phyloP scores from a whole-genome alignment of 2,113 vertebrate species.

The Argyrosomus japonicus region DNA sequence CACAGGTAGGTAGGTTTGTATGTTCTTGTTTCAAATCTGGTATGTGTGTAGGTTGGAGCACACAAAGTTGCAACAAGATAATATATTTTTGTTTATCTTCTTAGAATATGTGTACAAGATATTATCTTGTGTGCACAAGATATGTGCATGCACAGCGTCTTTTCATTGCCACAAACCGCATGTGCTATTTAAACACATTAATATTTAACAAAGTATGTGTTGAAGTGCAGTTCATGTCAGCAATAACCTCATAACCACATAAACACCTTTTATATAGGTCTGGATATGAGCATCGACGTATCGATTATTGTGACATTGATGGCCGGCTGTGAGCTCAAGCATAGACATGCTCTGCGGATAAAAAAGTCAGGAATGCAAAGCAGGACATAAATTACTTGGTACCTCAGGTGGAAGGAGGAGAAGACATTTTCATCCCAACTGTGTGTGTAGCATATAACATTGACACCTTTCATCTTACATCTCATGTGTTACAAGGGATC shows the following conservation, averaged over 20 bases:
- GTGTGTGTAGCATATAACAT: neutral
- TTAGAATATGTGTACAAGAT: neutral
- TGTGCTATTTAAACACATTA: neutral
- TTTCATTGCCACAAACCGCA: neutral
- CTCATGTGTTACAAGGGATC: conserved; percentile 8
- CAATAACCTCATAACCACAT: neutral
- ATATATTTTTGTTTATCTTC: neutral
- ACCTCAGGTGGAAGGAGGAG: conserved; percentile 12
- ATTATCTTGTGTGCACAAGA: too few relatives aligned
- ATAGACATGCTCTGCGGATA: neutral
- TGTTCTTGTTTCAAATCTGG: too few relatives aligned
- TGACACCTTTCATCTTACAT: conserved; percentile 35
- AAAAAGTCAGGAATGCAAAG: conserved; percentile 5
- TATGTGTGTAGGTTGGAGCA: neutral
- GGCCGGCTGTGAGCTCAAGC: neutral
- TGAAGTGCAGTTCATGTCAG: neutral
- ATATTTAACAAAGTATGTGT: neutral
- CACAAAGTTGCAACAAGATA: neutral
- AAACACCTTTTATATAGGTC: neutral
- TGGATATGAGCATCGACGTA: neutral
- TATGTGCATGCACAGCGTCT: neutral
- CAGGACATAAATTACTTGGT: conserved; percentile 11
- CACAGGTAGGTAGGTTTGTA: too few relatives aligned
- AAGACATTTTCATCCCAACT: conserved; percentile 20
- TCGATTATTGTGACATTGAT: neutral